These are phyloP conservation scores for Hyperoplus lanceolatus DNA, from an alignment of 2,797 vertebrate genomes.

Conservation along the genomic window DNA sequence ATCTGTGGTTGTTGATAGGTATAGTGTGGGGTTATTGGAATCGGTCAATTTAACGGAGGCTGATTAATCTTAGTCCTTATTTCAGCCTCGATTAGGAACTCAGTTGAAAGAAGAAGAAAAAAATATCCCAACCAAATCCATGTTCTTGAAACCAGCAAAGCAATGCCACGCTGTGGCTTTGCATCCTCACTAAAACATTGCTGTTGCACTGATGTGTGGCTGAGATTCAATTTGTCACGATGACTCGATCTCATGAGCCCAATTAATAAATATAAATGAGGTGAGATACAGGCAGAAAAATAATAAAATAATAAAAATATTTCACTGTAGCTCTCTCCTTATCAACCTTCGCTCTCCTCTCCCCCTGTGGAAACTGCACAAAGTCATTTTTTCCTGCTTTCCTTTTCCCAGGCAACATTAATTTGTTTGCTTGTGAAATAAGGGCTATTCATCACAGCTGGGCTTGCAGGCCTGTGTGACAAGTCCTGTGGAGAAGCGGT, in stretches of 20 bases:
- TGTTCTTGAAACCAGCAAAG: conserved; percentile 6
- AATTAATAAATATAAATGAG: conserved; percentile 54
- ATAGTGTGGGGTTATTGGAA: conserved; percentile 27
- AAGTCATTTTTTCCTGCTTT: conserved; percentile 38
- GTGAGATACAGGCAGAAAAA: conserved; percentile 10
- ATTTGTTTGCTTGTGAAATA: conserved; percentile 67
- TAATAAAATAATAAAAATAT: conserved; percentile 11
- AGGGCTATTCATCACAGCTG: conserved; percentile 71
- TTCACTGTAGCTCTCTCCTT: conserved; percentile 40
- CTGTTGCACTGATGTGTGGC: conserved; percentile 23
- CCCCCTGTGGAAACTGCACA: conserved; percentile 15
- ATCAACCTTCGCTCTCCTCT: conserved; percentile 28
- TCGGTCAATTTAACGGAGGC: conserved; percentile 36
- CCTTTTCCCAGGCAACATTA: conserved; percentile 32
- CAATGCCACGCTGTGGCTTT: neutral
- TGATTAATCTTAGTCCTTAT: conserved; percentile 15
- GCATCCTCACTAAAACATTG: neutral
- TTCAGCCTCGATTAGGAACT: conserved; percentile 20
- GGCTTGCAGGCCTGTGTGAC: conserved; percentile 60
- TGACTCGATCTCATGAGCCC: conserved; percentile 35
- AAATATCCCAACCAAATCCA: neutral
- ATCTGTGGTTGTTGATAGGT: conserved; percentile 41
- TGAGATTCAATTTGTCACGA: conserved; percentile 43
- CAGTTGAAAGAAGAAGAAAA: neutral
- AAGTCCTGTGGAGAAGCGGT: conserved; percentile 54